Conservation (phyloP, 2,113 vertebrate genomes). For the Balaenoptera acutorostrata region DNA sequence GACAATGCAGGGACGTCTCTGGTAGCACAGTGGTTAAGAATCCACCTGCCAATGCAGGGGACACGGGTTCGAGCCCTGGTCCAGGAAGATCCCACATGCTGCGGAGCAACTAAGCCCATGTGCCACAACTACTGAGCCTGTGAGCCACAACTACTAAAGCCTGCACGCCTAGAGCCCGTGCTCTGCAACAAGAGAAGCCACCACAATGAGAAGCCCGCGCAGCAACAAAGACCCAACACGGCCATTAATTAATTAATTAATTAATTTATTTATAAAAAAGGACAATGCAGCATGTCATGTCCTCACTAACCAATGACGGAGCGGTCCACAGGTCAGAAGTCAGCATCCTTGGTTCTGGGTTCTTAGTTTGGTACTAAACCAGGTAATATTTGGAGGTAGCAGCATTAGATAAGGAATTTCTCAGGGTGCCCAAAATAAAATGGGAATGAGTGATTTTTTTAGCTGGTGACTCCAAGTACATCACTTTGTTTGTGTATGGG, state of each 20-base stretch:
- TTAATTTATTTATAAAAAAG: background rate
- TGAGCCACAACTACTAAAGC: too few species aligned
- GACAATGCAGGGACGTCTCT: conserved; percentile 43
- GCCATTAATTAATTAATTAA: too few species aligned
- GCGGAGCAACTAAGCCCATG: too few species aligned
- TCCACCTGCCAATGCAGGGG: too few species aligned
- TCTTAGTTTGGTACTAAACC: conserved; percentile 58
- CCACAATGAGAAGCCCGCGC: too few species aligned
- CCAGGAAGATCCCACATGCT: too few species aligned
- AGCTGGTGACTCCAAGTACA: conserved; percentile 44
- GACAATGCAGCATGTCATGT: conserved; percentile 45
- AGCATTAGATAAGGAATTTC: conserved; percentile 61
- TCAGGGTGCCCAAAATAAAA: conserved; percentile 74
- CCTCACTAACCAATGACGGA: conserved; percentile 16
- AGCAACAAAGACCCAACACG: too few species aligned
- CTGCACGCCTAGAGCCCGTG: too few species aligned
- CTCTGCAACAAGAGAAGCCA: too few species aligned
- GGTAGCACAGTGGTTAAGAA: too few species aligned
- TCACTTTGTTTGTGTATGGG: conserved; percentile 21
- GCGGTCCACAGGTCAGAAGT: background rate
- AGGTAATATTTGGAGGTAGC: conserved; percentile 62
- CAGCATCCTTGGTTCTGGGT: conserved; percentile 44
- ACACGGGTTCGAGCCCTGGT: too few species aligned
- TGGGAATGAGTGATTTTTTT: conserved; percentile 30
- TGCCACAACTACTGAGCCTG: too few species aligned